phyloP scores from a whole-genome alignment of 2,797 vertebrate species.

The Halcyon badia region DNA sequence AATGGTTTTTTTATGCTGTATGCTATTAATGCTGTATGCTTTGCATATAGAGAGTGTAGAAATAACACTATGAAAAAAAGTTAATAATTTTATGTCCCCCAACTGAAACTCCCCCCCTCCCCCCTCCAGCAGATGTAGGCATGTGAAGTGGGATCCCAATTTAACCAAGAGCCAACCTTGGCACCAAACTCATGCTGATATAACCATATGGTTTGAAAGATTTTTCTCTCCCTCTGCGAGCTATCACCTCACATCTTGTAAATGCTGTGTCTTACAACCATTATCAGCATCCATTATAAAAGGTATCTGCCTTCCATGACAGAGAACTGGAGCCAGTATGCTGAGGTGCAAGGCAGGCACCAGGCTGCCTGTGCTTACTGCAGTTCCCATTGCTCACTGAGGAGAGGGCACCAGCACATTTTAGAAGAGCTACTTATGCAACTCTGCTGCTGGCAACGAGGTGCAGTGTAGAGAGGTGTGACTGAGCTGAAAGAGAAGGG shows the following conservation, averaged over 20 bases:
- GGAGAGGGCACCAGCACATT: neutral
- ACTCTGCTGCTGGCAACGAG: neutral
- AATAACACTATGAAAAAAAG: neutral
- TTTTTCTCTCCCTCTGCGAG: slow-evolving; percentile 1
- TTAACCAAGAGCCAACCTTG: slow-evolving; percentile 21
- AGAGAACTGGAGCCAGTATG: neutral
- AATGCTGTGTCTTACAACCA: neutral
- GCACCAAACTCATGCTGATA: neutral
- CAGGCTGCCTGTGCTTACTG: neutral
- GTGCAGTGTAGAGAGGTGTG: neutral
- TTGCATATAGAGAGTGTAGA: neutral
- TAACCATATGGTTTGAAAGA: slow-evolving; percentile 9
- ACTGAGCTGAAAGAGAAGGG: neutral
- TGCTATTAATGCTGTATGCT: neutral
- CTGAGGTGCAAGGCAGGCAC: neutral
- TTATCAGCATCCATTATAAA: slow-evolving; percentile 16
- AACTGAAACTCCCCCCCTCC: neutral
- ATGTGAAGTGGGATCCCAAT: slow-evolving; percentile 8
- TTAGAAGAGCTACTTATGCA: neutral
- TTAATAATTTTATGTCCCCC: neutral
- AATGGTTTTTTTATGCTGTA: neutral
- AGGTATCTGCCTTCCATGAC: neutral
- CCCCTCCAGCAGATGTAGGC: neutral
- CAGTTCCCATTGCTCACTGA: neutral
- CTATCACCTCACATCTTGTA: neutral